Evolutionary conservation across 2,888 invertebrate genomes (phyloP).

Genomic region (Cyrtodaria siliqua): DNA sequence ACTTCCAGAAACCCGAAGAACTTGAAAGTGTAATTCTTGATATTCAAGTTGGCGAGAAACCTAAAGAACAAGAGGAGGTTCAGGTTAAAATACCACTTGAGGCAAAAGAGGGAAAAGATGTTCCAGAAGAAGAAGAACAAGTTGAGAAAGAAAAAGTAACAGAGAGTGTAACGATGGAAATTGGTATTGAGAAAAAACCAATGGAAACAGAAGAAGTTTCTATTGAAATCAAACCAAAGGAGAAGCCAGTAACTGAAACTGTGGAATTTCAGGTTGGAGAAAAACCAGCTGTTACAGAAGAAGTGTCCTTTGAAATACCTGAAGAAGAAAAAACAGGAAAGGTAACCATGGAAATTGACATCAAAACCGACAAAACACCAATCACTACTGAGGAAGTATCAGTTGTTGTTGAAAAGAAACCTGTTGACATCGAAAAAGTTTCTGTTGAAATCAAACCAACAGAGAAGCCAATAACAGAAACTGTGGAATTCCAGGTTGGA

Average conservation of each 20-base stretch:
- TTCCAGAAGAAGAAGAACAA: too few relatives aligned
- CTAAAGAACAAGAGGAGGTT: not conserved
- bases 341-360: not conserved
- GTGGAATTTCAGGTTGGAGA: slow-evolving; percentile 27
- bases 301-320: slow-evolving; percentile 5
- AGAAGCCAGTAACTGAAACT: slow-evolving; percentile 19
- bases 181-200: slow-evolving; percentile 1
- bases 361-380: not conserved
- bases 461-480: slow-evolving; percentile 17
- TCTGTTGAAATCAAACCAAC: slow-evolving; percentile 6
- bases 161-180: not conserved
- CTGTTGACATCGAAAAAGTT: not conserved
- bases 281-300: slow-evolving; percentile 12
- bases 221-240: slow-evolving; percentile 14
- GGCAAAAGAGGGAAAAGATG: too few relatives aligned
- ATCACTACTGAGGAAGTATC: slow-evolving; percentile 9
- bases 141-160: not conserved
- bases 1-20: too few relatives aligned
- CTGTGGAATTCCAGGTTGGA: slow-evolving; percentile 6
- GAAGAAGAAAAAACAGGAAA: slow-evolving; percentile 11
- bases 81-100: too few relatives aligned
- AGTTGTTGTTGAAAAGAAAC: slow-evolving; percentile 16
- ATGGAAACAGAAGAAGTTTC: slow-evolving; percentile 2
- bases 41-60: slow-evolving; percentile 18
- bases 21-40: slow-evolving; percentile 14